A percentile compares a stretch with the other conserved stretches of the same genome.
Conservation (phyloP, 2,113 vertebrate genomes). For the Leptobrachium ailaonicum region DNA sequence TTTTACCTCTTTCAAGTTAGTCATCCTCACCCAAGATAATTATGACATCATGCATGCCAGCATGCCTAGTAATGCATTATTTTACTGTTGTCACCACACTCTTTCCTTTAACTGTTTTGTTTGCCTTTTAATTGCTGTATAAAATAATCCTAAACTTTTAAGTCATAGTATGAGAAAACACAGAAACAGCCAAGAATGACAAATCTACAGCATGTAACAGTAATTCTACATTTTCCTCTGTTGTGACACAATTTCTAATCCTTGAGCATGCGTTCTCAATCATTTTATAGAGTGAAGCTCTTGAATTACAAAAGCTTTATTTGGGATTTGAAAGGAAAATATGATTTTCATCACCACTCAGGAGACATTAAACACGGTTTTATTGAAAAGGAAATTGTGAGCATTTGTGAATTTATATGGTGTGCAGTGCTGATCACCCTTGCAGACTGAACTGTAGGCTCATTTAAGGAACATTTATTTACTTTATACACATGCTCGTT, state of each 20-base stretch:
- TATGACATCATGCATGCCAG: not conserved
- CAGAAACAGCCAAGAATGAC: not conserved
- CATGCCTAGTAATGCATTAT: not conserved
- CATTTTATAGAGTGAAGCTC: not conserved
- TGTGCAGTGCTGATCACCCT: not conserved
- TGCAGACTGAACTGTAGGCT: not conserved
- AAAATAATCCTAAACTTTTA: not conserved
- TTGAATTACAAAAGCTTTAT: constrained; percentile 6
- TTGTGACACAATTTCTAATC: not conserved
- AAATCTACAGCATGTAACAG: not conserved
- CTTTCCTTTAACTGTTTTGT: not conserved
- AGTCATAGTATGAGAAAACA: not conserved
- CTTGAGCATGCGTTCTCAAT: not conserved
- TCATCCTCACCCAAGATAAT: not conserved
- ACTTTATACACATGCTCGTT: too few relatives aligned
- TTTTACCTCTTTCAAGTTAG: not conserved
- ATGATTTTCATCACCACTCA: not conserved
- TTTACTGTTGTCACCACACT: not conserved
- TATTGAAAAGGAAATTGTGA: not conserved
- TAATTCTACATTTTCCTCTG: not conserved
- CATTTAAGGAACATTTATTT: too few relatives aligned
- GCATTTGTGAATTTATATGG: not conserved
- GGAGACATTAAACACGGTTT: not conserved
- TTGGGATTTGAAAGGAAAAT: constrained; percentile 4
- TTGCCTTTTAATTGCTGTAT: not conserved